phyloP scores from a whole-genome alignment of 1,140 invertebrate genomes.

The Agrilus planipennis region DNA sequence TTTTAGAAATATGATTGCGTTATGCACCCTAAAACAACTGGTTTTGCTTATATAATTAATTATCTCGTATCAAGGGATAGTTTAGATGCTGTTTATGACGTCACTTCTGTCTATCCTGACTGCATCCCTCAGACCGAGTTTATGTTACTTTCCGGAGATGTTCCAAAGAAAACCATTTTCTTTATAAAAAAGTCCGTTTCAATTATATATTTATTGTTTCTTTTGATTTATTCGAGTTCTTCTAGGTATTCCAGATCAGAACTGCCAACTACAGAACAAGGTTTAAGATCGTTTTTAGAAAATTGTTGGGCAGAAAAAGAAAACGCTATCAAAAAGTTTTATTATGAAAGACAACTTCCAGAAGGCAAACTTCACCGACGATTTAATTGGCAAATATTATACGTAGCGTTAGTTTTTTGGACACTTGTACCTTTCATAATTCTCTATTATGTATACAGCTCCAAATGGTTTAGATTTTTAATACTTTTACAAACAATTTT shows the following conservation, averaged over 20 bases:
- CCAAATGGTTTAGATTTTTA: conserved; percentile 37
- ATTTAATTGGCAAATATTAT: conserved; percentile 33
- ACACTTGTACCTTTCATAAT: conserved; percentile 34
- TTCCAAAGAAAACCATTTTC: conserved; percentile 61
- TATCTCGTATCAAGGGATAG: conserved; percentile 51
- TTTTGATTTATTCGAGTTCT: too few species aligned
- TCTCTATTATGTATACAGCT: conserved; percentile 35
- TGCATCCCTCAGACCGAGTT: conserved; percentile 59
- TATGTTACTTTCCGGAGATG: conserved; percentile 46
- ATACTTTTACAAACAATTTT: conserved; percentile 36
- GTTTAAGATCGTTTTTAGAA: conserved; percentile 53
- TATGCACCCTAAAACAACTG: conserved; percentile 76
- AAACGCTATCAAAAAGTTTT: conserved; percentile 45
- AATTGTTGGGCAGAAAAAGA: conserved; percentile 65
- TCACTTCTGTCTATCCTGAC: conserved; percentile 64
- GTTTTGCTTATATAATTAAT: conserved; percentile 60
- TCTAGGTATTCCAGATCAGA: conserved; percentile 41
- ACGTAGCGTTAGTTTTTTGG: conserved; percentile 45
- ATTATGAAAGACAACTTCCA: conserved; percentile 38
- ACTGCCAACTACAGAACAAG: conserved; percentile 45
- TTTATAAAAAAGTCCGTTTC: conserved; percentile 47
- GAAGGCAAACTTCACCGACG: conserved; percentile 24
- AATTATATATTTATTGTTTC: background rate
- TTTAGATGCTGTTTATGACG: conserved; percentile 64
- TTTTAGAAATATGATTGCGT: conserved; percentile 54